Percentiles rank a stretch among this genome's conserved stretches.
These are phyloP conservation scores for Alligator mississippiensis DNA, from an alignment of 2,113 vertebrate species.

Conservation along the genomic window DNA sequence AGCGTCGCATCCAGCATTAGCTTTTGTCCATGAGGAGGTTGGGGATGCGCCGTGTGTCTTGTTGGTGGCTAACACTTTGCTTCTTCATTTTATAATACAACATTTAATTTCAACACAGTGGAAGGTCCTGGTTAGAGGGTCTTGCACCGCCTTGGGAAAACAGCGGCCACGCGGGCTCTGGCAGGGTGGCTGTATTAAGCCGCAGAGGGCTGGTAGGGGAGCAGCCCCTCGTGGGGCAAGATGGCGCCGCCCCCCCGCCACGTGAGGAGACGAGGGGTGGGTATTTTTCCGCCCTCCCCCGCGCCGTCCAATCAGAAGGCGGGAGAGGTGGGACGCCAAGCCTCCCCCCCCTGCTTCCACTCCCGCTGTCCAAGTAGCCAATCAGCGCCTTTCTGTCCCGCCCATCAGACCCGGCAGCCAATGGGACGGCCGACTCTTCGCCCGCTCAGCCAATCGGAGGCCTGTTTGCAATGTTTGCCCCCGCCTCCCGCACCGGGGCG, in stretches of 20 bases:
- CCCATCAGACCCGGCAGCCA: background rate
- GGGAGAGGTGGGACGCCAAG: background rate
- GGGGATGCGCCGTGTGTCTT: too few species aligned
- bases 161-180: rapidly evolving
- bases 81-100: too few species aligned
- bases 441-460: background rate
- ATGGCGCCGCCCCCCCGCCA: rapidly evolving
- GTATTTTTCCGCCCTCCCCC: rapidly evolving
- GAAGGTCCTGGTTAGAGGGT: too few species aligned
- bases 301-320: background rate
- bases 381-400: rapidly evolving
- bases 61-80: too few species aligned
- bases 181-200: rapidly evolving
- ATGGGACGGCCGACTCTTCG: rapidly evolving
- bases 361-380: background rate
- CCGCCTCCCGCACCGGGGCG: rapidly evolving
- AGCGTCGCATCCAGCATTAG: too few species aligned
- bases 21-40: too few species aligned
- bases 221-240: rapidly evolving
- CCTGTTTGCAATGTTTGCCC: rapidly evolving
- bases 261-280: rapidly evolving
- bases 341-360: background rate
- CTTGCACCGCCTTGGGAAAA: too few species aligned
- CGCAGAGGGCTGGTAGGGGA: too few species aligned
- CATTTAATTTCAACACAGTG: too few species aligned